phyloP scores from a whole-genome alignment of 2,113 vertebrate genomes.

The Pavo muticus region DNA sequence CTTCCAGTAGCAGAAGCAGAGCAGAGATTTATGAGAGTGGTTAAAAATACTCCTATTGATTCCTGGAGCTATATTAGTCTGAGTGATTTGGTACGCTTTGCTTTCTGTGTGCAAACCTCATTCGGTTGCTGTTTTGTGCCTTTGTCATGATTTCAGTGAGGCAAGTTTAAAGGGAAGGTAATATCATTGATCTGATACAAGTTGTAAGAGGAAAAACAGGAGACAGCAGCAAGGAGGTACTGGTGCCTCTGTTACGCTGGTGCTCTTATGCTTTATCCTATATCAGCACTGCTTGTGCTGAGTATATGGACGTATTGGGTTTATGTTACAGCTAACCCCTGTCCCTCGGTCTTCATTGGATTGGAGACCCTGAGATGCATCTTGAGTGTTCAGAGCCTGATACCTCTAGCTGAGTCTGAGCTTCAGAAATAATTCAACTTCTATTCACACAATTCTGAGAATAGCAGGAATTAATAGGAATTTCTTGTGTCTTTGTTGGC shows the following conservation, averaged over 20 bases:
- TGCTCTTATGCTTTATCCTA: rapidly evolving
- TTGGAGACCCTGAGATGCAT: neutral
- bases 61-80: neutral
- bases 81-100: neutral
- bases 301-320: neutral
- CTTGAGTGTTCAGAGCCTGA: neutral
- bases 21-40: neutral
- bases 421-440: neutral
- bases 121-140: neutral
- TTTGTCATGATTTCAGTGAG: neutral
- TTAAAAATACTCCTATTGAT: conserved; percentile 37
- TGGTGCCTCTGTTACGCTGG: neutral
- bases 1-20: neutral
- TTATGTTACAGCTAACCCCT: neutral
- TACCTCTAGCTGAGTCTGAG: neutral
- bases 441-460: neutral
- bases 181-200: neutral
- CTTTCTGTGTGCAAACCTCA: neutral
- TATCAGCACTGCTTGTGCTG: neutral
- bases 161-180: neutral
- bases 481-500: neutral
- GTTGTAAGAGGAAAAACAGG: neutral
- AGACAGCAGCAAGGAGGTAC: neutral
- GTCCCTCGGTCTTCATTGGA: neutral
- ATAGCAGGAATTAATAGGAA: neutral